phyloP scores from a whole-genome alignment of 2,888 invertebrate genomes.

The Acanthosepion pharaonis region DNA sequence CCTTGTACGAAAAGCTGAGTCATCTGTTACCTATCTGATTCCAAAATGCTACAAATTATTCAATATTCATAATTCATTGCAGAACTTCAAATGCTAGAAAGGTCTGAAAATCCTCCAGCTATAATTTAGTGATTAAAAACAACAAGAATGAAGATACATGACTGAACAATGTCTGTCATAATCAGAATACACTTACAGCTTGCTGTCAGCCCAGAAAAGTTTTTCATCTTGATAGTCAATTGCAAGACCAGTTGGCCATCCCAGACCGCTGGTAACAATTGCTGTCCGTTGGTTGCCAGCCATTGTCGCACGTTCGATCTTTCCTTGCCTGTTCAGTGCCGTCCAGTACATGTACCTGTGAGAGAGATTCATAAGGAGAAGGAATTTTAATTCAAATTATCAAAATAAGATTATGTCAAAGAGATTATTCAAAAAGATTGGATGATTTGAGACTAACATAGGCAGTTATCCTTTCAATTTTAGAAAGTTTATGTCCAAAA shows the following conservation, averaged over 20 bases:
- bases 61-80: too few relatives aligned
- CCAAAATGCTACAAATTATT: too few relatives aligned
- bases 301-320: constrained; percentile 96
- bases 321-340: constrained; percentile 90
- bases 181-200: constrained; percentile 77
- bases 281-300: constrained; percentile 92
- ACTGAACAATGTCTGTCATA: not conserved
- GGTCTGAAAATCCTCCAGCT: too few relatives aligned
- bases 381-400: too few relatives aligned
- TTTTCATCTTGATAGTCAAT: constrained; percentile 92
- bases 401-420: too few relatives aligned
- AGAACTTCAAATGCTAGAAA: too few relatives aligned
- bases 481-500: too few relatives aligned
- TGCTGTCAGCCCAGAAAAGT: constrained; percentile 96
- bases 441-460: too few relatives aligned
- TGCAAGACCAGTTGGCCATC: constrained; percentile 95
- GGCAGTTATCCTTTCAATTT: too few relatives aligned
- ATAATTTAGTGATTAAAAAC: not conserved
- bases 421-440: too few relatives aligned
- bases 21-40: too few relatives aligned
- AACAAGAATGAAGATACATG: not conserved
- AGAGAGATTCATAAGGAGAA: not conserved
- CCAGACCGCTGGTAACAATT: constrained; percentile 90
- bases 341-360: constrained; percentile 89
- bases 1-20: too few relatives aligned